Conservation (phyloP, 2,113 vertebrate species). For the Ciconia stormi region DNA sequence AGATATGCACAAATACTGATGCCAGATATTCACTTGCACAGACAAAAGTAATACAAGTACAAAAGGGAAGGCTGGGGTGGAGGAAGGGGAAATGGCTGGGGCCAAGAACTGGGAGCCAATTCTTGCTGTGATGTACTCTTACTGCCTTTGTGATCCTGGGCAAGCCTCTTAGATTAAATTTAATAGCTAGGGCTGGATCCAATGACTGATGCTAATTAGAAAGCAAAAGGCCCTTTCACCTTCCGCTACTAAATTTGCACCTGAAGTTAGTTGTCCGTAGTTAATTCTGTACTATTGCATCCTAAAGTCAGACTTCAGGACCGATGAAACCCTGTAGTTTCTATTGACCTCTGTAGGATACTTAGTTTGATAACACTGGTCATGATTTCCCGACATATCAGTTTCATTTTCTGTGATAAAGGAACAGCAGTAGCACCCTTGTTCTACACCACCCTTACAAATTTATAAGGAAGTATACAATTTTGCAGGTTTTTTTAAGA, state of each 20-base stretch:
- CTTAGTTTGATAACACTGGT: not conserved
- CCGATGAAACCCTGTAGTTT: not conserved
- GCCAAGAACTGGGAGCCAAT: slow-evolving; percentile 15
- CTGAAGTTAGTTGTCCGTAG: not conserved
- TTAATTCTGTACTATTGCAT: not conserved
- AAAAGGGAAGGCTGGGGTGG: not conserved
- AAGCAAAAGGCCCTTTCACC: slow-evolving; percentile 31
- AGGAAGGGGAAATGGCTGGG: slow-evolving; percentile 49
- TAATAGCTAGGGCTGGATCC: slow-evolving; percentile 2
- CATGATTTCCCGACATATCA: not conserved
- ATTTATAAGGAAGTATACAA: not conserved
- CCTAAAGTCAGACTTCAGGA: not conserved
- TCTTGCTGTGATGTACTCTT: not conserved
- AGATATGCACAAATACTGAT: not conserved
- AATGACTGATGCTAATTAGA: slow-evolving; percentile 26
- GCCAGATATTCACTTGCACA: slow-evolving; percentile 28
- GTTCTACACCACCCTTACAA: not conserved
- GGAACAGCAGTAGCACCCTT: not conserved
- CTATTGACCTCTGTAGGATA: not conserved
- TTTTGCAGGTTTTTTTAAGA: not conserved
- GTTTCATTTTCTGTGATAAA: not conserved
- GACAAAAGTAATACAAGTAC: slow-evolving; percentile 20
- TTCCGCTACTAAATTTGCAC: slow-evolving; percentile 38
- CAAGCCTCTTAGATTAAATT: slow-evolving; percentile 12
- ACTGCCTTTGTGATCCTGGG: not conserved